Conservation (phyloP, 2,888 invertebrate species). For the Euphydryas editha region DNA sequence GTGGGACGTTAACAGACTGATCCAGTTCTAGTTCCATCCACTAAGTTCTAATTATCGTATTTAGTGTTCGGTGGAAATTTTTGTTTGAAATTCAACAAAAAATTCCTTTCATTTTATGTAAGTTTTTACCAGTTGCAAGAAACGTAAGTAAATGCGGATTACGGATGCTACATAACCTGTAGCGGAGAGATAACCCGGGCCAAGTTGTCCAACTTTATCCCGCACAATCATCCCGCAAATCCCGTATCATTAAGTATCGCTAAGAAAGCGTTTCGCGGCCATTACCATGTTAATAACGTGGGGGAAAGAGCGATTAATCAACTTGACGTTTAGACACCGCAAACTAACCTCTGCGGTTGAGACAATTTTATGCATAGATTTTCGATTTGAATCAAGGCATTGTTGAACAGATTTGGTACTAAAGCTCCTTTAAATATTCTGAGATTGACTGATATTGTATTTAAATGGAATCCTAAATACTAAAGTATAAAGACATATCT, state of each 20-base stretch:
- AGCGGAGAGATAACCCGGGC: slow-evolving; percentile 62
- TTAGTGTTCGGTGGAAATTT: too few relatives aligned
- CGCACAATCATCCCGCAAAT: slow-evolving; percentile 77
- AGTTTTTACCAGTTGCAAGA: slow-evolving; percentile 1
- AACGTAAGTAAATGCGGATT: slow-evolving; percentile 35
- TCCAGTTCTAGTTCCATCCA: too few relatives aligned
- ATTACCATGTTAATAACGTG: slow-evolving; percentile 83
- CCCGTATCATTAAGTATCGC: slow-evolving; percentile 81
- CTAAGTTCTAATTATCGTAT: background rate
- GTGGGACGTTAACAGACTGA: too few relatives aligned
- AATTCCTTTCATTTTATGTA: background rate
- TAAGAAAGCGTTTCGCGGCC: slow-evolving; percentile 81
- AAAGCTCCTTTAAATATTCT: slow-evolving; percentile 42
- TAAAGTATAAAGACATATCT: background rate
- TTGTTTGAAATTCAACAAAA: background rate
- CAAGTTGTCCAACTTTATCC: slow-evolving; percentile 53
- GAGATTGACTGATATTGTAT: slow-evolving; percentile 25
- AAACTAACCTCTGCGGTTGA: slow-evolving; percentile 67
- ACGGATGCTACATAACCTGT: slow-evolving; percentile 53
- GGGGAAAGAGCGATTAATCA: slow-evolving; percentile 81
- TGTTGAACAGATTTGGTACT: slow-evolving; percentile 47
- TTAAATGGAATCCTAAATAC: slow-evolving; percentile 9
- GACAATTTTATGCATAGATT: slow-evolving; percentile 78
- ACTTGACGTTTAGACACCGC: slow-evolving; percentile 68
- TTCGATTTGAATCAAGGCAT: slow-evolving; percentile 55